phyloP scores from a whole-genome alignment of 2,113 vertebrate species.

The Paralichthys olivaceus region DNA sequence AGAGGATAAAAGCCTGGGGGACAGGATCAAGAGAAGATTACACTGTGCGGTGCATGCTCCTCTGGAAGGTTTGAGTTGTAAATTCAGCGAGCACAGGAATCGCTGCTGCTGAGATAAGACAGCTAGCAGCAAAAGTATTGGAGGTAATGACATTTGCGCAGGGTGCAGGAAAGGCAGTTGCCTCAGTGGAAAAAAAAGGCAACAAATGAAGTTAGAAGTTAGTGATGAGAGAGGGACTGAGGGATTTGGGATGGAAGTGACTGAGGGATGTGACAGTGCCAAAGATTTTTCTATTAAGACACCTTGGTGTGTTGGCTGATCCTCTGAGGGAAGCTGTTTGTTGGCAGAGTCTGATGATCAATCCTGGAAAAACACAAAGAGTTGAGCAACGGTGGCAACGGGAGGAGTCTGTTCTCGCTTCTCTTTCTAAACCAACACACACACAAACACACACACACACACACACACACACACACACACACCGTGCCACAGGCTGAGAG shows the following conservation, averaged over 20 bases:
- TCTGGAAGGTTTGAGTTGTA: slow-evolving; percentile 61
- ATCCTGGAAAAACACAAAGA: slow-evolving; percentile 30
- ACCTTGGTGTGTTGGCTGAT: slow-evolving; percentile 33
- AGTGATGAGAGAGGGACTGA: slow-evolving; percentile 69
- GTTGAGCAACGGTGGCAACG: slow-evolving; percentile 42
- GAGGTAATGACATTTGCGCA: slow-evolving; percentile 53
- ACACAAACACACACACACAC: background rate
- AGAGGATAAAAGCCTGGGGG: slow-evolving; percentile 51
- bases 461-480: background rate
- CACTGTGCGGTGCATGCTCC: slow-evolving; percentile 12
- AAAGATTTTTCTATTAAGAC: slow-evolving; percentile 66
- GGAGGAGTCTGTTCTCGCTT: slow-evolving; percentile 1
- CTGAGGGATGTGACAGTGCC: slow-evolving; percentile 58
- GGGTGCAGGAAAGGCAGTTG: slow-evolving; percentile 44
- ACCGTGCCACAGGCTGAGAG: slow-evolving; percentile 40
- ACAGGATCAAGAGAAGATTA: slow-evolving; percentile 56
- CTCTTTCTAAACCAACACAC: background rate
- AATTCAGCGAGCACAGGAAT: slow-evolving; percentile 38
- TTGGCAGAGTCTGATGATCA: slow-evolving; percentile 39
- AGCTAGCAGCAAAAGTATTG: slow-evolving; percentile 45
- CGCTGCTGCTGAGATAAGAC: slow-evolving; percentile 50
- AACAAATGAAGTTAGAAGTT: slow-evolving; percentile 73
- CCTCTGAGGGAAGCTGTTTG: slow-evolving; percentile 45
- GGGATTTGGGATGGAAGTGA: slow-evolving; percentile 60
- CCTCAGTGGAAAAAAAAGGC: slow-evolving; percentile 64